Evolutionary conservation across 2,888 invertebrate genomes (phyloP), one percentile per base, ranked within the genome.

Genomic region (Sarcophaga carnaria): DNA sequence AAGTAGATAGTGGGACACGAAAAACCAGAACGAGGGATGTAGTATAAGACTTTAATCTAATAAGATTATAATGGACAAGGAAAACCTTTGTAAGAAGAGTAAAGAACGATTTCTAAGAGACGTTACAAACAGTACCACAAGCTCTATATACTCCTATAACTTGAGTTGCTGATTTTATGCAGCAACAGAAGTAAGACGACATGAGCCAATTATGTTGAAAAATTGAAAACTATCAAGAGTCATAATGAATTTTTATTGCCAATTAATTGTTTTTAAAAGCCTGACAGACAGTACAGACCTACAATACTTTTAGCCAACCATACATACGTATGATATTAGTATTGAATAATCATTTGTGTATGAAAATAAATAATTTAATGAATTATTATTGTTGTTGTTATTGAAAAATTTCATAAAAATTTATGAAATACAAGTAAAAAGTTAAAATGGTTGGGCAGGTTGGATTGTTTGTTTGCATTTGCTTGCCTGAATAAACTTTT

Each of bases 191-290:
- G 75, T 54, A 54, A 82, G 67, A 76, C 79, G 85, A 86, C 82
- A 70, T 82, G 70, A 71, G 63, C 76, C 82, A 77, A 82, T 86
- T 86, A 79, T 79, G 75, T 82, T 85, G 66, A 82, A 82, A 75
- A 70, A 79, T 76, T 66, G 25, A 67, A 62, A 62, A 62, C 75
- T 60, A 75, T 69, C 75, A 82, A 83, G 71, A 76, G 76, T 37
- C 54, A 74, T 82, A 75, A 86, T 80, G 67, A 67, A 86, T 80
- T 80, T 71, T 83, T 83, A 79, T 83, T 69, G 60, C 49, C 80
- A 77, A 83, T 80, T 80, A 83, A 70, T 86, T 74, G 54, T 69
- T 83, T 37, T 72, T n/a, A 20, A 63, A 67, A 72, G 3, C 17
- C 17, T 62, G n/a, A 14, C 37, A 37, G 8, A 37, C 8, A 37